Evolutionary conservation across 2,888 invertebrate species (phyloP), one percentile per base, ranked within the genome.

Genomic region (Amiota mariae): DNA sequence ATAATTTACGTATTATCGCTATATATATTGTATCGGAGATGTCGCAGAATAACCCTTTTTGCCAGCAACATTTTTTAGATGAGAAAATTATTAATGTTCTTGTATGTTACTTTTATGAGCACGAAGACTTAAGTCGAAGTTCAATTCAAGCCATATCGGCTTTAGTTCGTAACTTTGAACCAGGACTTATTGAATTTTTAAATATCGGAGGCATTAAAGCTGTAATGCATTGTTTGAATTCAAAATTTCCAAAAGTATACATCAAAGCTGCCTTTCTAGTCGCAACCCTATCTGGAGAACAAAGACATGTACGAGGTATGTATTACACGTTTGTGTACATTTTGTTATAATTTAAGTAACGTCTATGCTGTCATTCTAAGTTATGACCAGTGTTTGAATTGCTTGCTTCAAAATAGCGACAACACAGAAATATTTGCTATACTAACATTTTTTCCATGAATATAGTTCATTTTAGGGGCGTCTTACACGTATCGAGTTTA

Each of bases 31-130:
- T 97, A 2, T 97, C 94, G 0, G 94, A 94, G 82, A 88, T 96
- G 73, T 93, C 94, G 51, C 97, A 98, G 90, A 97, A 97, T 90
- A 97, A 97, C 90, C 93, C 94, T 0, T 94, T 92, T 86, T 96
- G 96, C 81, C 97, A 98, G 88, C 89, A 92, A 46, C 91, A 92
- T 59, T 93, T 94, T n/a, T 80, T 95, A 8, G 93, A 94, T 75
- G 91, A 92, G 66, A 92, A 93, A 0, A 90, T 95, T 10, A 89
- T 97, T 61, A 92, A 93, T 0, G 90, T 92, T 10, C 88, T 97
- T 15, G 66, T 66, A 15, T 49, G 48, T 66, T 48, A 66, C 66
- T 66, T 66, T n/a, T 70, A 79, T 24, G 11, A 56, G 3, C 72
- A 80, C 51, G 84, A 72, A 3, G 54, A 76, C 20, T 67, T 85